These are phyloP conservation scores for Drosophila persimilis DNA, from an alignment of 1,140 invertebrate species.

Conservation along the genomic window DNA sequence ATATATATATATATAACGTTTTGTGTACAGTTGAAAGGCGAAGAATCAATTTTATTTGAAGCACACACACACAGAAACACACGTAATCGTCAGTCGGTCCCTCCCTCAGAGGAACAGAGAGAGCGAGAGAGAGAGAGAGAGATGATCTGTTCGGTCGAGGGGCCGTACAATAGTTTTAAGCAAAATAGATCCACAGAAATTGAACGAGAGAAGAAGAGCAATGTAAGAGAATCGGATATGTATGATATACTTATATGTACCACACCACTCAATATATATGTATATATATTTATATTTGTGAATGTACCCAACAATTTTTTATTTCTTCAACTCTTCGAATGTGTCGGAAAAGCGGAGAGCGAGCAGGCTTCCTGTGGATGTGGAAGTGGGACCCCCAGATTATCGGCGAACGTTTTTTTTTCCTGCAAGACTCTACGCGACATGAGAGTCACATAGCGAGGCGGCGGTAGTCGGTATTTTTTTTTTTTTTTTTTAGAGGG, in stretches of 20 bases:
- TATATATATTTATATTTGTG: constrained; percentile 62
- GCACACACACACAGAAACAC: too few relatives aligned
- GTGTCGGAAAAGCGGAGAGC: too few relatives aligned
- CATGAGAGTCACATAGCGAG: constrained; percentile 17
- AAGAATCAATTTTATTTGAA: not conserved
- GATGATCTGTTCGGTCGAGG: constrained; percentile 1
- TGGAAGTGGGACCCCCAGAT: too few relatives aligned
- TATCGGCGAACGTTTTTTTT: too few relatives aligned
- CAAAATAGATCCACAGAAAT: too few relatives aligned
- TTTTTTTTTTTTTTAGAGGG: constrained; percentile 1
- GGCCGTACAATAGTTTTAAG: constrained; percentile 18
- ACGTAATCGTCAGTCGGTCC: too few relatives aligned
- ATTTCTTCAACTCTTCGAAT: constrained; percentile 7
- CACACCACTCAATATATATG: constrained; percentile 55
- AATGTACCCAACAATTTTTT: constrained; percentile 48
- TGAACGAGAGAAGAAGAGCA: constrained; percentile 5
- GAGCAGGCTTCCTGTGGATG: too few relatives aligned
- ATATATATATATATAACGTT: not conserved
- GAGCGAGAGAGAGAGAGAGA: constrained; percentile 2
- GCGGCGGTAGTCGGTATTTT: too few relatives aligned
- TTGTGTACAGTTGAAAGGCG: constrained; percentile 39
- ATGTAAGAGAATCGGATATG: constrained; percentile 55
- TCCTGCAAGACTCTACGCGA: constrained; percentile 17
- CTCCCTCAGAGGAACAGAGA: constrained; percentile 2
- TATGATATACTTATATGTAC: constrained; percentile 67